Base-by-base conservation (phyloP, 2,113 vertebrate species). In the Mormyrus iriodes region DNA sequence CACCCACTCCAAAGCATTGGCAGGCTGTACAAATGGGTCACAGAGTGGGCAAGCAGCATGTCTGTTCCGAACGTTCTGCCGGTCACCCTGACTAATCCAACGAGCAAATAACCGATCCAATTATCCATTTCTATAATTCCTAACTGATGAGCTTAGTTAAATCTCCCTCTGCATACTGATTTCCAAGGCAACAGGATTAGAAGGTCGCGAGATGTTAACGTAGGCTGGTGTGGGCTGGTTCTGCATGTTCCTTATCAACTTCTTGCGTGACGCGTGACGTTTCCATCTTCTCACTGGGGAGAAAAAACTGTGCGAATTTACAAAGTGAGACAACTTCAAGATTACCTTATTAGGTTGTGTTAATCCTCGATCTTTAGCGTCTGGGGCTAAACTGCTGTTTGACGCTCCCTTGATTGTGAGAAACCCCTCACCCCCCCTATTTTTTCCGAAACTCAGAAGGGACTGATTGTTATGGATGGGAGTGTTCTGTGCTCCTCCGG, bases 61-160 rank as follows among this genome's bases (percentile, higher is more conserved):
- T 21, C 31, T 58, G 51, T 39, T 61, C 15, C 1, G 15, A 61
- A 31, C 3, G 21, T 53, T 55, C 15, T 53, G 27, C 51, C 49
- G 85, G 85, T 86, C 49, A 86, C 49, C 48, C 85, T 86, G 85
- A 49, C n/a, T 53, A 53, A 86, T 86, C 85, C 51, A 31, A 55
- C 85, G 13, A 42, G 51, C 49, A 55, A 86, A 35, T 86, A 55
- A 55, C 51, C 85, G n/a, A 51, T 53, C 27, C 85, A 86, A 86
- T 86, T 86, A 86, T 84, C 19, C 19, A 46, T 84, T 84, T 48
- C 49, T 13, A 27, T 21, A n/a, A 86, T 53, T 87, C 86, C 21
- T 27, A 79, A 48, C 79, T 61, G 51, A 85, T 48, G 53, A 89
- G 76, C 49, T 48, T 44, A 89, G 79, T 61, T 27, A 27, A 58